Evolutionary conservation across 1,140 invertebrate species (phyloP), one percentile per base, ranked within the genome.

Genomic region (Limonius californicus): DNA sequence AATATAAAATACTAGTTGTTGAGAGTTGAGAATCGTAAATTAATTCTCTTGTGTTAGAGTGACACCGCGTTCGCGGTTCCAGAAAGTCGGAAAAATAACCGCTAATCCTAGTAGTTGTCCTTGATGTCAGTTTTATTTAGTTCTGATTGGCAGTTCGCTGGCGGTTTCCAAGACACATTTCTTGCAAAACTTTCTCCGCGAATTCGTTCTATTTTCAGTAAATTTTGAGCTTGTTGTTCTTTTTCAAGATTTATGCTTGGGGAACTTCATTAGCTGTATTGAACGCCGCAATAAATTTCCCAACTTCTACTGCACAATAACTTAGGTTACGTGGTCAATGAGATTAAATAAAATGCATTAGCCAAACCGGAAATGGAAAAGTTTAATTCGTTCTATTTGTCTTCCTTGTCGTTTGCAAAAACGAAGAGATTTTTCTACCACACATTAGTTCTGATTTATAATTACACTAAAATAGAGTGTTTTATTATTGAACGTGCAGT

Each of bases 331-430:
- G 64, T 70, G 70, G 68, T 70, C 71, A 72, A 72, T 71, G 68
- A 71, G 68, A 70, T 72, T 72, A 71, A 72, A 72, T 70, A 72
- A 71, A 70, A 65, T 71, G 70, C 70, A 70, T 71, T 69, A 68
- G 65, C 56, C 59, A 63, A 65, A 64, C 66, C 57, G 65, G 65
- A 67, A 71, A 72, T 70, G 70, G 71, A 69, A 72, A 72, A 72
- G 71, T 71, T 72, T 70, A 72, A 72, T 70, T 69, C 69, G 65
- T 67, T 53, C 69, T 63, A 72, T 72, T 72, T 71, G 68, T 72
- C 68, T 71, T 67, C 19, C 16, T 30, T 57, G 35, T 39, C 23
- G 23, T 27, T 27, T 27, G 3, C 9, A 27, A 27, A 9, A 27
- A 27, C 9, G 23, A 27, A 27, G 23, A 27, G 23, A 9, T 27